phyloP scores from a whole-genome alignment of 2,797 vertebrate genomes.

The Tadarida brasiliensis region DNA sequence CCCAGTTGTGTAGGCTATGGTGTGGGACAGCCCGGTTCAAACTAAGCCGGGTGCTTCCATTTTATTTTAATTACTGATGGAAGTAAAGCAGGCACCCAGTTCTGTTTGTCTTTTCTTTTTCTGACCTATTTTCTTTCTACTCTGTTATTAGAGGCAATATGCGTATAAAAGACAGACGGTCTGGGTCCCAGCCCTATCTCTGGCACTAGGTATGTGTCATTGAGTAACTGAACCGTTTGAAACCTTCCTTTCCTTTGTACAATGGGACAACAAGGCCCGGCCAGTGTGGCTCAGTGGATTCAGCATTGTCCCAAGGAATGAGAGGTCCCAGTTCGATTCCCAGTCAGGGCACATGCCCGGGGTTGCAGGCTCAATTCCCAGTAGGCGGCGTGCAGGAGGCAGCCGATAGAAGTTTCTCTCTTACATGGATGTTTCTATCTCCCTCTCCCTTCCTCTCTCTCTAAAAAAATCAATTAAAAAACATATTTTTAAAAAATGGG shows the following conservation, averaged over 20 bases:
- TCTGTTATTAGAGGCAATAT: not conserved
- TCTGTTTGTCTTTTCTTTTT: not conserved
- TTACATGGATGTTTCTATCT: no score
- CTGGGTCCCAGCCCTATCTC: not conserved
- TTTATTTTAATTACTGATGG: conserved; percentile 1
- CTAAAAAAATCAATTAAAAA: no score
- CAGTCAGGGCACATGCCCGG: no score
- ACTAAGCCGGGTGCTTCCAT: not conserved
- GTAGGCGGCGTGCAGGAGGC: no score
- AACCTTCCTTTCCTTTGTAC: not conserved
- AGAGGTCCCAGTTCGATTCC: no score
- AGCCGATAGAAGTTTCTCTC: no score
- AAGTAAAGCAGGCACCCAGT: not conserved
- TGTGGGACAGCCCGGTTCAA: not conserved
- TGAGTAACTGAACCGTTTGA: not conserved
- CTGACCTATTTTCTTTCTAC: not conserved
- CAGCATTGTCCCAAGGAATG: no score
- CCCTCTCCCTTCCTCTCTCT: no score
- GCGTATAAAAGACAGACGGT: not conserved
- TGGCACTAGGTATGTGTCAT: not conserved
- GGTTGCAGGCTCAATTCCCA: no score
- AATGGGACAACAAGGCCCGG: no score
- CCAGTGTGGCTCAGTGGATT: no score
- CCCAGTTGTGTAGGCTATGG: no score
- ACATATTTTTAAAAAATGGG: not conserved